These are phyloP conservation scores for Drosophila triauraria DNA, from an alignment of 1,140 invertebrate species.

Conservation along the genomic window DNA sequence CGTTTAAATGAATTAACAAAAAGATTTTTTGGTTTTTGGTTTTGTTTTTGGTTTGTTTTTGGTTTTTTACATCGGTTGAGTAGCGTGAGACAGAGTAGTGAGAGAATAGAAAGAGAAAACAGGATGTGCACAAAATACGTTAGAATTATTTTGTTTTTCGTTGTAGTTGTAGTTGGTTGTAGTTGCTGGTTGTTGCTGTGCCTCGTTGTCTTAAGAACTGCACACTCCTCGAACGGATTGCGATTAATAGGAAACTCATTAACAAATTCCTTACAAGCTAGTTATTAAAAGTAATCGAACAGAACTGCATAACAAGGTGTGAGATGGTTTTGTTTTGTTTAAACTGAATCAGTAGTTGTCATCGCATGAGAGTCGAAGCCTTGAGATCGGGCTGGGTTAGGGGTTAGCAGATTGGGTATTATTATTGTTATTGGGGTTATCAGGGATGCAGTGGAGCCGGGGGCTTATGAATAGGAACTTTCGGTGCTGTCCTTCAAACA, in stretches of 20 bases:
- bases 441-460: background rate
- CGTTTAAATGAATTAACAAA: conserved; percentile 56
- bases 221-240: conserved; percentile 72
- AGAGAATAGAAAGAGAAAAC: conserved; percentile 84
- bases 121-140: conserved; percentile 85
- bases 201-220: conserved; percentile 59
- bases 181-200: conserved; percentile 43
- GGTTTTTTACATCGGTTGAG: conserved; percentile 80
- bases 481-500: conserved; percentile 59
- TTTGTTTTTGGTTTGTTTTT: conserved; percentile 53
- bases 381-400: conserved; percentile 34
- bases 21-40: conserved; percentile 60
- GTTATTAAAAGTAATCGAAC: conserved; percentile 70
- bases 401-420: conserved; percentile 33
- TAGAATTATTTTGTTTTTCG: conserved; percentile 84
- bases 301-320: conserved; percentile 75
- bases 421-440: conserved; percentile 40
- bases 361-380: conserved; percentile 41
- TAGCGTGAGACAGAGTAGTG: conserved; percentile 82
- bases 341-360: conserved; percentile 27
- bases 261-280: conserved; percentile 75
- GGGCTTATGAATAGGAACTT: conserved; percentile 55
- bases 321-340: conserved; percentile 14
- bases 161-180: conserved; percentile 61
- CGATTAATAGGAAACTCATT: conserved; percentile 66